Conservation (phyloP, 2,888 invertebrate genomes). For the Phytoseiulus persimilis region DNA sequence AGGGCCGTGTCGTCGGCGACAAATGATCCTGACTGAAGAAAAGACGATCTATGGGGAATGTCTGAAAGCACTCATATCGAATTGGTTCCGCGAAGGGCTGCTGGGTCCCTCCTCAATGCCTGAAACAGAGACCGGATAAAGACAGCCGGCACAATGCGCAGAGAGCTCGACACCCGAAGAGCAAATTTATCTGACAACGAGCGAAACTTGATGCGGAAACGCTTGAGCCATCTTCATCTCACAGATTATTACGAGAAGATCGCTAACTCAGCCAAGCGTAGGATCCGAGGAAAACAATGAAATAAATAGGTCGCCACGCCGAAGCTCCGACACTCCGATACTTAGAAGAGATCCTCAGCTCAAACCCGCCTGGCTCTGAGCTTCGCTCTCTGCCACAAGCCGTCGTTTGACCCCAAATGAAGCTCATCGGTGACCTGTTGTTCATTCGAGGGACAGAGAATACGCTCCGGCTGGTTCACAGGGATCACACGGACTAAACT, state of each 20-base stretch:
- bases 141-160: neutral
- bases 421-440: neutral
- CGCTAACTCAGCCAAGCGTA: neutral
- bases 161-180: neutral
- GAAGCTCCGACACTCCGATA: neutral
- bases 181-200: slow-evolving; percentile 27
- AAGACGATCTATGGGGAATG: too few relatives aligned
- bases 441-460: too few relatives aligned
- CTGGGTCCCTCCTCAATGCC: neutral
- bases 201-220: slow-evolving; percentile 21
- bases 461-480: too few relatives aligned
- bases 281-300: too few relatives aligned
- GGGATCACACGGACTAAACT: too few relatives aligned
- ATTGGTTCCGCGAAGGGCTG: neutral
- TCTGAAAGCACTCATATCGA: neutral
- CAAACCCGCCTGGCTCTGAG: neutral
- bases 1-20: too few relatives aligned
- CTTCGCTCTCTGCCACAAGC: neutral
- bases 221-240: slow-evolving; percentile 8
- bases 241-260: neutral
- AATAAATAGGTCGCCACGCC: neutral
- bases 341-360: neutral
- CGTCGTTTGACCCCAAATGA: neutral
- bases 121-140: slow-evolving; percentile 9
- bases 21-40: too few relatives aligned